Percentiles rank a stretch among this genome's conserved stretches.
Evolutionary conservation across 2,113 vertebrate genomes (phyloP).

Genomic region (Rhinopomastus cyanomelas): DNA sequence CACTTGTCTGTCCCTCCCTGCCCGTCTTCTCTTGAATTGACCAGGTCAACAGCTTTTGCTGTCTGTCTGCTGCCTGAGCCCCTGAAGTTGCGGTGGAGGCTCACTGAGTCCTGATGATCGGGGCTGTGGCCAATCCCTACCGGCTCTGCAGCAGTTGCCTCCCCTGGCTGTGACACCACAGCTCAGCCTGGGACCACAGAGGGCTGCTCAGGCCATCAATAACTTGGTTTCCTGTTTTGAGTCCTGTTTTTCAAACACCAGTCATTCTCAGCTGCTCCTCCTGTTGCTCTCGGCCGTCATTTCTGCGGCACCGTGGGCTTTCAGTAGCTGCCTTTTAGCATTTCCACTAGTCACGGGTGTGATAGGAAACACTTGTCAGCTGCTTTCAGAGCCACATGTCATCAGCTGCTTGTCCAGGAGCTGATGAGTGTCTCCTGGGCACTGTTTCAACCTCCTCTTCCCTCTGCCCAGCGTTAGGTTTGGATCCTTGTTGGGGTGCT

Average conservation of each 20-base stretch:
- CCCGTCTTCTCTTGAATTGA: background rate
- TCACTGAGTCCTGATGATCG: fast-evolving
- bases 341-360: background rate
- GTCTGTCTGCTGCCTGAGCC: background rate
- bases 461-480: background rate
- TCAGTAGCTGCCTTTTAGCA: background rate
- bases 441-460: background rate
- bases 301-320: background rate
- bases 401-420: background rate
- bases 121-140: background rate
- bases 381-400: background rate
- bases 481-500: background rate
- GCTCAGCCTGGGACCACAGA: background rate
- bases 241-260: background rate
- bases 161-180: background rate
- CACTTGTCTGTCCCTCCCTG: fast-evolving
- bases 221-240: background rate
- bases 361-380: slow-evolving; percentile 6
- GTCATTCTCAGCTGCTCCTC: background rate
- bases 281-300: background rate
- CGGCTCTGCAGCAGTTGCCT: background rate
- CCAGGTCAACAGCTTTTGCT: background rate
- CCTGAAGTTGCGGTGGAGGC: too few relatives aligned
- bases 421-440: background rate
- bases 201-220: background rate